Percentiles rank a stretch among this genome's conserved stretches.
Evolutionary conservation across 1,140 invertebrate genomes (phyloP).

Genomic region (Hydropsyche tenuis): DNA sequence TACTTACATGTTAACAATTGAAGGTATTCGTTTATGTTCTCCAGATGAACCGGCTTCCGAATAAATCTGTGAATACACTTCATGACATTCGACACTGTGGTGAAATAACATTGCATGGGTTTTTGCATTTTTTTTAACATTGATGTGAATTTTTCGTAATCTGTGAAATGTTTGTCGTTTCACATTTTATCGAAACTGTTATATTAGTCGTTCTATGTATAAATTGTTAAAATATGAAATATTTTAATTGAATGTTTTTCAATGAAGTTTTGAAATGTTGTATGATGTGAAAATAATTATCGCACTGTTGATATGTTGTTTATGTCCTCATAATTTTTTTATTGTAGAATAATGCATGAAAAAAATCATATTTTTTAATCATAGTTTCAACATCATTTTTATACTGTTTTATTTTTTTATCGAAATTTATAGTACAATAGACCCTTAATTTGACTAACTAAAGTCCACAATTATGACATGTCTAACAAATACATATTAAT

Average conservation of each 20-base stretch:
- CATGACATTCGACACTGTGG: conserved; percentile 36
- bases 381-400: too few relatives aligned
- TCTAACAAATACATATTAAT: too few relatives aligned
- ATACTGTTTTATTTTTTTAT: too few relatives aligned
- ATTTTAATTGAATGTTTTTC: not conserved
- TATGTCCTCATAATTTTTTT: too few relatives aligned
- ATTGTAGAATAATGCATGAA: too few relatives aligned
- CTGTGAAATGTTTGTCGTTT: conserved; percentile 5
- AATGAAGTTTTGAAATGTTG: not conserved
- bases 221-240: not conserved
- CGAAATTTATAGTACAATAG: too few relatives aligned
- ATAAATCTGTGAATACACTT: conserved; percentile 27
- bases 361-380: too few relatives aligned
- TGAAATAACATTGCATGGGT: conserved; percentile 45
- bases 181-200: not conserved
- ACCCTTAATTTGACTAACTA: too few relatives aligned
- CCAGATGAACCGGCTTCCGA: conserved; percentile 39
- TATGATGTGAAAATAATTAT: too few relatives aligned
- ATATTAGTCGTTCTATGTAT: not conserved
- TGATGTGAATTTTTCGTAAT: conserved; percentile 8
- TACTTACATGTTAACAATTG: conserved; percentile 33
- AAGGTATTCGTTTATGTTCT: conserved; percentile 37
- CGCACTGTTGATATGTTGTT: too few relatives aligned
- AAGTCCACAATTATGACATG: too few relatives aligned
- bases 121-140: conserved; percentile 26